These are phyloP conservation scores for Pristionchus maxplancki DNA, from an alignment of 2,888 invertebrate species.

Conservation along the genomic window DNA sequence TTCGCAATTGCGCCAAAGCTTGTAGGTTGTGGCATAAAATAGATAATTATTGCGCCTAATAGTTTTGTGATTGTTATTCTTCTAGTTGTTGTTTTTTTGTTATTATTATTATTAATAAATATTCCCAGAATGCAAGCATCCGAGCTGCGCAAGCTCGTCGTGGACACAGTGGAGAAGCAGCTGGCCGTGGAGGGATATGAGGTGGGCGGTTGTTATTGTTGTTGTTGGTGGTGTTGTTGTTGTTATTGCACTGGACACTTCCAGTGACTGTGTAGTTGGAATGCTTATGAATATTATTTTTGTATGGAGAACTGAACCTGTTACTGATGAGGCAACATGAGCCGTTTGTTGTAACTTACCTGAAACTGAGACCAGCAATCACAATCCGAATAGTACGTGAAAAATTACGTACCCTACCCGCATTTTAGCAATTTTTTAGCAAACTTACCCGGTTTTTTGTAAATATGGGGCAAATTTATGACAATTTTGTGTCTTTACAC, in stretches of 20 bases:
- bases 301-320: neutral
- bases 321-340: neutral
- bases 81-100: neutral
- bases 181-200: conserved; percentile 48
- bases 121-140: conserved; percentile 18
- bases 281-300: neutral
- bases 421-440: too few species aligned
- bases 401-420: too few species aligned
- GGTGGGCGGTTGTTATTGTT: neutral
- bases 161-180: conserved; percentile 26
- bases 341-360: neutral
- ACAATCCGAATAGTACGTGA: too few species aligned
- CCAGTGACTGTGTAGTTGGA: too few species aligned
- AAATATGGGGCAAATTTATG: too few species aligned
- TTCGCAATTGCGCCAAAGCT: neutral
- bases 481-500: too few species aligned
- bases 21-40: neutral
- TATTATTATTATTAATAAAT: neutral
- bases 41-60: neutral
- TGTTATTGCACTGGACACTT: too few species aligned
- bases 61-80: neutral
- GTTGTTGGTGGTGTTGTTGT: neutral
- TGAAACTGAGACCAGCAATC: too few species aligned
- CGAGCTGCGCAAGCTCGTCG: conserved; percentile 47
- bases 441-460: too few species aligned